Evolutionary conservation across 2,888 invertebrate genomes (phyloP).

Genomic region (Patella ulyssiponensis): DNA sequence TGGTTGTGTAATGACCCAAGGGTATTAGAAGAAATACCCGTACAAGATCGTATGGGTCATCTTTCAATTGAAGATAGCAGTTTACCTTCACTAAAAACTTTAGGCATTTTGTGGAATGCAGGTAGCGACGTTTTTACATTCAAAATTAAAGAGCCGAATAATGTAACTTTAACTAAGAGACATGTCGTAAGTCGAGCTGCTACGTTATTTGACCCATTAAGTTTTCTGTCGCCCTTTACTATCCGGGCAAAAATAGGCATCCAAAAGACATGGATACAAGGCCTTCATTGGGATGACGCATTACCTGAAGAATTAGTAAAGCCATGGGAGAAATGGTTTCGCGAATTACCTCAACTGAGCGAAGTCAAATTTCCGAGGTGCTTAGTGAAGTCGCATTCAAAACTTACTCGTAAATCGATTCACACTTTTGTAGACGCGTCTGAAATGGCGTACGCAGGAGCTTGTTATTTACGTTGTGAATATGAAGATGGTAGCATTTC

Average conservation of each 20-base stretch:
- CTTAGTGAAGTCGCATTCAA: background rate
- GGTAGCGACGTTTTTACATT: no score
- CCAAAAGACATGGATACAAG: background rate
- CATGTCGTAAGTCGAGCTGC: background rate
- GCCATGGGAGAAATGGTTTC: background rate
- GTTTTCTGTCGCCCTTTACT: no score
- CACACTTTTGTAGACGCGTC: background rate
- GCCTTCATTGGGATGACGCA: slow-evolving; percentile 6
- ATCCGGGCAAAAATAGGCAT: no score
- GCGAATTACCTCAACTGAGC: background rate
- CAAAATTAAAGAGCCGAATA: background rate
- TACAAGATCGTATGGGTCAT: no score
- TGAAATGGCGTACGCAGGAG: background rate
- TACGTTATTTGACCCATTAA: no score
- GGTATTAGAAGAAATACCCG: no score
- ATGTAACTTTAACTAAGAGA: background rate
- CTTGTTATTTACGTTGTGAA: background rate
- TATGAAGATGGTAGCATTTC: slow-evolving; percentile 13
- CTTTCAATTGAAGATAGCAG: no score
- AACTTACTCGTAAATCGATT: background rate
- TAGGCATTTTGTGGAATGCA: no score
- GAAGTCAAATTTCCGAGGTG: background rate
- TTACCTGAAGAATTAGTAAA: slow-evolving; percentile 2
- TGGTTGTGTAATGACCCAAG: no score
- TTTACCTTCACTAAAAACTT: no score